phyloP scores from a whole-genome alignment of 1,140 invertebrate species.

The Protaetia brevitarsis region DNA sequence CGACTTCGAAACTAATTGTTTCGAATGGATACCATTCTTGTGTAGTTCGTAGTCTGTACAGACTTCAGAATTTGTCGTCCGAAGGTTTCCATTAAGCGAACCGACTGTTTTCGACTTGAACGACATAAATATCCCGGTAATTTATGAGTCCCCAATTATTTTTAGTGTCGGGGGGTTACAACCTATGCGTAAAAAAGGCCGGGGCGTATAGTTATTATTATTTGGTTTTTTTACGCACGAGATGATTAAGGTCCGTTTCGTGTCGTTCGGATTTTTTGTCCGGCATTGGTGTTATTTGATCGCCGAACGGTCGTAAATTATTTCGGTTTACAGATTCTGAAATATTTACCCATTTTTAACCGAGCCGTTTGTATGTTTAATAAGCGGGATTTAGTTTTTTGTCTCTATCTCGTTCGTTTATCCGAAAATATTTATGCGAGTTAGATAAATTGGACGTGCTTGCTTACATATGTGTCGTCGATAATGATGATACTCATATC shows the following conservation, averaged over 20 bases:
- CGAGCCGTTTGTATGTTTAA: not conserved
- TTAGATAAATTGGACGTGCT: not conserved
- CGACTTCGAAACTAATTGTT: not conserved
- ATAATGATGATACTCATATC: not conserved
- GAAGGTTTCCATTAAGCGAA: conserved; percentile 8
- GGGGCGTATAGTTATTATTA: not conserved
- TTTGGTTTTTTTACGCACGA: conserved; percentile 8
- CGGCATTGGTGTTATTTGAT: conserved; percentile 6
- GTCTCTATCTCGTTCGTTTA: too few relatives aligned
- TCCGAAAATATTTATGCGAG: not conserved
- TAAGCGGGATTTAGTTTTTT: too few relatives aligned
- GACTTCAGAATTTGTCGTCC: conserved; percentile 1
- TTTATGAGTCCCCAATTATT: conserved; percentile 19
- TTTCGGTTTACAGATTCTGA: not conserved
- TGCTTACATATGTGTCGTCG: not conserved
- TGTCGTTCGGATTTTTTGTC: not conserved
- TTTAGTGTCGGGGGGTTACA: conserved; percentile 20
- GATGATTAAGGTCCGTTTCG: conserved; percentile 5
- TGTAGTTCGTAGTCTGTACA: not conserved
- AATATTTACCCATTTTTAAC: conserved; percentile 13
- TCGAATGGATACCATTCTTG: not conserved
- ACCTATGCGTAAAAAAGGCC: conserved; percentile 5
- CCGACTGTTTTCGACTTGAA: conserved; percentile 13
- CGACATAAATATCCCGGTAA: conserved; percentile 15
- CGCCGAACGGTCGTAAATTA: conserved; percentile 12